Percentiles rank a stretch among this genome's conserved stretches.
Conservation (phyloP, 2,797 vertebrate species). For the Poecilia wingei region DNA sequence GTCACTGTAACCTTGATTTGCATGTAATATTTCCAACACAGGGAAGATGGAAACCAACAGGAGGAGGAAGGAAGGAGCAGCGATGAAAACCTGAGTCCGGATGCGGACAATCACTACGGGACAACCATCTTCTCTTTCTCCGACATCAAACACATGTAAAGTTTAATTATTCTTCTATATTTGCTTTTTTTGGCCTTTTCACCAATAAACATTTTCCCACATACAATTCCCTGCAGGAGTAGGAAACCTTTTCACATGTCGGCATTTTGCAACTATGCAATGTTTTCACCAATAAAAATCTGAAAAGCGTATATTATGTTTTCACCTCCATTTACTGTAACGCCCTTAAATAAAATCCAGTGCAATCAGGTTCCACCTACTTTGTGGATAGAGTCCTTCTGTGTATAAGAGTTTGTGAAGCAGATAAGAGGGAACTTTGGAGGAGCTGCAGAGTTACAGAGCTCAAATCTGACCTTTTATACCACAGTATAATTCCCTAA, state of each 20-base stretch:
- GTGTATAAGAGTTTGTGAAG: background rate
- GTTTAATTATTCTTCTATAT: background rate
- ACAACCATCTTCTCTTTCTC: slow-evolving; percentile 81
- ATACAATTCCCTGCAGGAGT: background rate
- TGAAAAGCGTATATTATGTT: background rate
- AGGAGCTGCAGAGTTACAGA: background rate
- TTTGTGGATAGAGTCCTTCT: background rate
- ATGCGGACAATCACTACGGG: slow-evolving; percentile 78
- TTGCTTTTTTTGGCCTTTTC: background rate
- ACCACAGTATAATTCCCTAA: background rate
- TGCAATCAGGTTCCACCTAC: background rate
- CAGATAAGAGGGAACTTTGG: background rate
- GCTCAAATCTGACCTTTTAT: background rate
- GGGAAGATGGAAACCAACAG: slow-evolving; percentile 56
- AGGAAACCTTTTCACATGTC: background rate
- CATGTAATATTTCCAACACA: slow-evolving; percentile 12
- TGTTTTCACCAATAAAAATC: background rate
- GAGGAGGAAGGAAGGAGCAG: slow-evolving; percentile 50
- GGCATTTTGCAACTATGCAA: background rate
- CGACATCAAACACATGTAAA: slow-evolving; percentile 82
- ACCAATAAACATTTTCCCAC: background rate
- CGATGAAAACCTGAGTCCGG: slow-evolving; percentile 41
- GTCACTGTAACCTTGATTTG: background rate
- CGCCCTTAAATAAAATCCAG: background rate
- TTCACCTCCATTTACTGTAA: background rate